Percentiles rank a stretch among this genome's conserved stretches.
Evolutionary conservation across 1,140 invertebrate genomes (phyloP).

Genomic region (Atta colombica): DNA sequence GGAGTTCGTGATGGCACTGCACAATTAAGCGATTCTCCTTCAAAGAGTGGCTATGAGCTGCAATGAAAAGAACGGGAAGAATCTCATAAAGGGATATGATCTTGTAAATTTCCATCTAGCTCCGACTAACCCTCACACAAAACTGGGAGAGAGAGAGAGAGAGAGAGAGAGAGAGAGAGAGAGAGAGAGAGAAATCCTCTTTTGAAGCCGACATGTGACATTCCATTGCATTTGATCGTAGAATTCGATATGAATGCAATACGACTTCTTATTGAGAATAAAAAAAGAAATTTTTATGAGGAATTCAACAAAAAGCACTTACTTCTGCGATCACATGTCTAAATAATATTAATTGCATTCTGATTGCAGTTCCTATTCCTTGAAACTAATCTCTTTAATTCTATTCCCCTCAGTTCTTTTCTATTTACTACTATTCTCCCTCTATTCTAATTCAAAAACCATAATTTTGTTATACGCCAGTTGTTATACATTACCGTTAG

Average conservation of each 20-base stretch:
- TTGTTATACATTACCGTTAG: not conserved
- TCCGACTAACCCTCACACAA: conserved; percentile 2
- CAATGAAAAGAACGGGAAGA: conserved; percentile 58
- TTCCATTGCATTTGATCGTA: conserved; percentile 35
- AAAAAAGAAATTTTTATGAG: conserved; percentile 18
- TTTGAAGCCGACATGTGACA: conserved; percentile 44
- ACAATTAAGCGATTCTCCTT: conserved; percentile 60
- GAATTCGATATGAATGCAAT: conserved; percentile 33
- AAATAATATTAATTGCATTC: not conserved
- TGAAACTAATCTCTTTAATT: conserved; percentile 22
- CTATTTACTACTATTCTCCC: not conserved
- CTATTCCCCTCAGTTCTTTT: not conserved
- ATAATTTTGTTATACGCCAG: not conserved
- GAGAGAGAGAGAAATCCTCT: not conserved
- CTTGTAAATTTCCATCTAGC: conserved; percentile 57
- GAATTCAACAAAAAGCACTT: conserved; percentile 9
- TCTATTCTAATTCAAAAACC: not conserved
- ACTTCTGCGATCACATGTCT: conserved; percentile 12
- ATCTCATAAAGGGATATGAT: conserved; percentile 63
- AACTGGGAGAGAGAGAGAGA: not conserved
- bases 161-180: not conserved
- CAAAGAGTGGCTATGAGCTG: conserved; percentile 51
- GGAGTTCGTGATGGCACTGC: conserved; percentile 60
- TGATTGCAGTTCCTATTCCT: not conserved
- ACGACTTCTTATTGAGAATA: not conserved